Evolutionary conservation across 2,113 vertebrate genomes (phyloP).

Genomic region (Pelmatolapia mariae): DNA sequence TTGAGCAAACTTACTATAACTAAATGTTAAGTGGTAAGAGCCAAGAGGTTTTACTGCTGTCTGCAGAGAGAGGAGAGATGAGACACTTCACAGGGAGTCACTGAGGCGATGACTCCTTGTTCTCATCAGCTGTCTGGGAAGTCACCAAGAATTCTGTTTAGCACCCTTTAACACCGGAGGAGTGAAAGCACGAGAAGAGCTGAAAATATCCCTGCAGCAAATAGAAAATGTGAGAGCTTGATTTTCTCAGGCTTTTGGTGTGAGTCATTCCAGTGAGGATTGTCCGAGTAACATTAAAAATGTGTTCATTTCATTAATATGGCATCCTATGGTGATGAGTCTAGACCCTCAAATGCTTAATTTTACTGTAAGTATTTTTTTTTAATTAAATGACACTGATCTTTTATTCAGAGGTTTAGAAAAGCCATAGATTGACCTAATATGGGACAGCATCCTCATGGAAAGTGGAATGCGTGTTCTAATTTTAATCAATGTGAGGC

Average conservation of each 20-base stretch:
- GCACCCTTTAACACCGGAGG: background rate
- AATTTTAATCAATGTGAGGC: slow-evolving; percentile 38
- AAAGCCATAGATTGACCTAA: background rate
- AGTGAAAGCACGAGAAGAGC: background rate
- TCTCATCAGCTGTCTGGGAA: slow-evolving; percentile 14
- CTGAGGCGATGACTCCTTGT: background rate
- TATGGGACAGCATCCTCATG: background rate
- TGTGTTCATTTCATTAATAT: background rate
- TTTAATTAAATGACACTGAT: no score
- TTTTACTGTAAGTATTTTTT: background rate
- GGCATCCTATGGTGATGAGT: background rate
- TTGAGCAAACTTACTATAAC: background rate
- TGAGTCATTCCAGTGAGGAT: background rate
- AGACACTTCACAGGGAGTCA: slow-evolving; percentile 1
- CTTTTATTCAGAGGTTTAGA: background rate
- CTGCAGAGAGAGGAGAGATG: background rate
- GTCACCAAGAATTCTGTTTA: background rate
- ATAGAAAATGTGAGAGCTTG: background rate
- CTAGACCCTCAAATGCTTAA: background rate
- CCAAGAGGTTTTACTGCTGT: background rate
- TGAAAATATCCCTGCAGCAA: background rate
- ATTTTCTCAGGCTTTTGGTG: background rate
- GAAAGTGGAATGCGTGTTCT: slow-evolving; percentile 26
- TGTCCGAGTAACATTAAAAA: background rate
- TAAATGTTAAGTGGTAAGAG: slow-evolving; percentile 1